Base-by-base conservation (phyloP, 1,140 invertebrate species). In the Brachystomella parvula region DNA sequence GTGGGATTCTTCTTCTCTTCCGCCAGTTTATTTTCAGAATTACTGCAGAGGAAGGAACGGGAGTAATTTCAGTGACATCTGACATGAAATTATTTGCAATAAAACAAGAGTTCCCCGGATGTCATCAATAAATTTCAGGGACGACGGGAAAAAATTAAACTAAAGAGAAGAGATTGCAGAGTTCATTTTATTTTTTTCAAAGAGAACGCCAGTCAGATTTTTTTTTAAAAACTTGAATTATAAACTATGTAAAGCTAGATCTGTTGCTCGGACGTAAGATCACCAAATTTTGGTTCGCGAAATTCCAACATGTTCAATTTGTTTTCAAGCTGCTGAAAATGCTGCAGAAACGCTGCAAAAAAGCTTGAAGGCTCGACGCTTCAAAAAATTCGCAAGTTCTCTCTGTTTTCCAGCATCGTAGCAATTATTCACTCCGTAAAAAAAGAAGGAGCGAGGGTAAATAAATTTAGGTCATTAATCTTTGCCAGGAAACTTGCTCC, bases 401-500 rank as follows among this genome's bases (percentile, higher is more conserved):
- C n/a, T n/a, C 49, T 24, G 49, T 60, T 33, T 33, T 60, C 58
- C 58, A 15, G 6, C 15, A 19, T 62, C 12, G 19, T 15, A 44
- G 68, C 66, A 70, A 70, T 70, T 70, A 64, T 64, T 70, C 68
- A 66, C 56, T 53, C 12, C 12, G 49, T 53, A 53, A 24, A 53
- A 53, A 53, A 26, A 53, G 24, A 53, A 19, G 49, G 49, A 39
- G 35, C 35, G 6, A 39, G 6, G 19, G 49, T 64, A 57, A 61
- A 66, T 65, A 65, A 64, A 70, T 66, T 47, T 65, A 64, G 35
- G 59, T 70, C 68, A 70, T 70, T 70, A 65, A 70, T 70, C 68
- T 56, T 29, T 70, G 68, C 64, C 68, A 70, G 61, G 61, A 70
- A 70, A 60, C 64, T 35, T 24, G 32, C 65, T 35, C 31, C 1